These are phyloP conservation scores for Austrofundulus limnaeus DNA, from an alignment of 2,113 vertebrate genomes.

Conservation along the genomic window DNA sequence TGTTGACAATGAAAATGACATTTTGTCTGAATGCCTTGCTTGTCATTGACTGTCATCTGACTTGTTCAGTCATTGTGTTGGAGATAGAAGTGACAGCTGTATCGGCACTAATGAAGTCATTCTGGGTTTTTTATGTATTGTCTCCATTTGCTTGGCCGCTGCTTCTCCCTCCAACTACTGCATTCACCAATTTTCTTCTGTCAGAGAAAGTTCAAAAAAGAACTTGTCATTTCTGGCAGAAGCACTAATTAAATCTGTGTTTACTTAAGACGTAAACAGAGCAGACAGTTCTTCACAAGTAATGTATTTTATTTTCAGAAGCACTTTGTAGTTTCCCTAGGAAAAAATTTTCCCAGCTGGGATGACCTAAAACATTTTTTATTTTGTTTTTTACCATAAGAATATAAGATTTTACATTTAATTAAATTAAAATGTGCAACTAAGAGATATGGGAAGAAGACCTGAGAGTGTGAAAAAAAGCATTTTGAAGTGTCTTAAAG, in stretches of 20 bases:
- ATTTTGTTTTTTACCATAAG: not conserved
- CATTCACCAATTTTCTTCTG: not conserved
- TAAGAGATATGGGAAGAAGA: not conserved
- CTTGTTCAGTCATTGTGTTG: constrained; percentile 29
- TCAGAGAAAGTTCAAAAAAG: not conserved
- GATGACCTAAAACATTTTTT: not conserved
- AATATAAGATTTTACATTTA: too few species aligned
- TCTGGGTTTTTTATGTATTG: constrained; percentile 8
- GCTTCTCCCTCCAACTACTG: not conserved
- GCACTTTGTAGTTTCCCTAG: not conserved
- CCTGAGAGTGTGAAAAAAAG: not conserved
- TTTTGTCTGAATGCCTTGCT: constrained; percentile 43
- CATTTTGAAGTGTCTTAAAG: not conserved
- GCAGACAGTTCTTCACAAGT: not conserved
- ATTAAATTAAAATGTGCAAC: too few species aligned
- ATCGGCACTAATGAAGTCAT: constrained; percentile 8
- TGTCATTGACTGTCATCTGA: constrained; percentile 35
- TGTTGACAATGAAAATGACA: constrained; percentile 19
- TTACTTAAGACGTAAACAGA: not conserved
- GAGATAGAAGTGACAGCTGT: constrained; percentile 13
- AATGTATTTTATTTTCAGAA: not conserved
- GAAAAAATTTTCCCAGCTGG: not conserved
- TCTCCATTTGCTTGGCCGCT: constrained; percentile 1
- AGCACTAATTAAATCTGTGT: constrained; percentile 12
- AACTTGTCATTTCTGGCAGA: too few species aligned